Evolutionary conservation across 2,888 invertebrate species (phyloP), one percentile per base, ranked within the genome.

Genomic region (Noctua pronuba): DNA sequence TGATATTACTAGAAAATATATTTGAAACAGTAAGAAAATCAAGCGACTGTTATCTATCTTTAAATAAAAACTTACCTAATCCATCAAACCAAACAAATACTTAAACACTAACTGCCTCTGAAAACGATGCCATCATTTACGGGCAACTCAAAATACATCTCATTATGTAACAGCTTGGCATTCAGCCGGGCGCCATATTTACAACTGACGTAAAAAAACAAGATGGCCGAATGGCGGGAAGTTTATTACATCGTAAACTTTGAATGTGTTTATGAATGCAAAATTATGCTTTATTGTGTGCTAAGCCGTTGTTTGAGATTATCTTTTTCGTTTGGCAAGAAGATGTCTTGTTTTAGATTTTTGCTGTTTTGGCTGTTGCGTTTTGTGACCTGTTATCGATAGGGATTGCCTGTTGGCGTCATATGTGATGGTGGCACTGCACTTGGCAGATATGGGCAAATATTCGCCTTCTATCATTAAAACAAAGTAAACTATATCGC

Each of bases 181-280:
- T 73, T 73, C 72, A 24, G 87, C 88, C 88, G 80, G 77, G 80
- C 81, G 85, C 87, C 84, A 69, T 80, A 60, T 80, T 77, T 83
- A 80, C 72, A 67, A 73, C 21, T 80, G 73, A 87, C 87, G 81
- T 85, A 79, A 73, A 88, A 88, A 88, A 41, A 38, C 83, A 88
- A 88, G 80, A 88, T 88, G 87, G 88, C 81, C 68, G 88, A 77
- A 67, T 80, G 88, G 87, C 88, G 87, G 77, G 83, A 82, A 88
- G 64, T 87, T 88, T 82, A 87, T 87, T 49, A 68, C 67, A 70
- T 87, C 85, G 76, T 88, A 88, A 88, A 88, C 73, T 78, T 81
- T 73, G 31, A 81, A 77, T 82, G 65, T 44, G 73, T 65, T 81
- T 74, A 80, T 75, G 83, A 83, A 83, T 79, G 73, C 80, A 52